These are phyloP conservation scores for Thrips palmi DNA, from an alignment of 1,140 invertebrate genomes.

Conservation along the genomic window DNA sequence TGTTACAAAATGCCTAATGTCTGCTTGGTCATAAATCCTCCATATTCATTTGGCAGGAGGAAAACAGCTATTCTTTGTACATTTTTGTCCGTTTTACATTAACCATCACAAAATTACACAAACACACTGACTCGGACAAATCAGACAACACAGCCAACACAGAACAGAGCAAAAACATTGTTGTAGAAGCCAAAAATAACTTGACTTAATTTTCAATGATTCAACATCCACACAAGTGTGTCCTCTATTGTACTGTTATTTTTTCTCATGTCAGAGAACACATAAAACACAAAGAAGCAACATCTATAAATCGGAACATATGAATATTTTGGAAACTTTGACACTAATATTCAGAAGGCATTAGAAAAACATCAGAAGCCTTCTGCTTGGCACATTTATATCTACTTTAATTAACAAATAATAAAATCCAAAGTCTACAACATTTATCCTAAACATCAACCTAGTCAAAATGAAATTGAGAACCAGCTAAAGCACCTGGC, in stretches of 20 bases:
- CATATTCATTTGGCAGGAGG: no score
- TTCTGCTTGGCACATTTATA: neutral
- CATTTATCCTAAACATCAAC: neutral
- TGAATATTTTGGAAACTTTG: neutral
- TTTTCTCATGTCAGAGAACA: neutral
- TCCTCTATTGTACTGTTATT: neutral
- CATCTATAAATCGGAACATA: slow-evolving; percentile 2
- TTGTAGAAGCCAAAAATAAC: no score
- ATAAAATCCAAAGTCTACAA: neutral
- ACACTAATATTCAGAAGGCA: slow-evolving; percentile 4
- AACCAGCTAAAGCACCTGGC: neutral
- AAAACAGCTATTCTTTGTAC: no score
- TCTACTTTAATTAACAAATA: neutral
- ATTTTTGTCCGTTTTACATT: no score
- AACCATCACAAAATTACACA: no score
- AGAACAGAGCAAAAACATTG: no score
- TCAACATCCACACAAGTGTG: neutral
- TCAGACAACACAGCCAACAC: no score
- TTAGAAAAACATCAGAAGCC: neutral
- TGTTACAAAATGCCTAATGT: no score
- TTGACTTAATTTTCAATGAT: neutral
- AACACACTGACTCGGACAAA: no score
- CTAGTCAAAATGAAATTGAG: neutral
- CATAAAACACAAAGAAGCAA: neutral
- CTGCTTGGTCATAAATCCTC: no score